These are phyloP conservation scores for Chondrosia reniformis DNA, from an alignment of 37 sponge, comb jelly and placozoan species.

Conservation along the genomic window DNA sequence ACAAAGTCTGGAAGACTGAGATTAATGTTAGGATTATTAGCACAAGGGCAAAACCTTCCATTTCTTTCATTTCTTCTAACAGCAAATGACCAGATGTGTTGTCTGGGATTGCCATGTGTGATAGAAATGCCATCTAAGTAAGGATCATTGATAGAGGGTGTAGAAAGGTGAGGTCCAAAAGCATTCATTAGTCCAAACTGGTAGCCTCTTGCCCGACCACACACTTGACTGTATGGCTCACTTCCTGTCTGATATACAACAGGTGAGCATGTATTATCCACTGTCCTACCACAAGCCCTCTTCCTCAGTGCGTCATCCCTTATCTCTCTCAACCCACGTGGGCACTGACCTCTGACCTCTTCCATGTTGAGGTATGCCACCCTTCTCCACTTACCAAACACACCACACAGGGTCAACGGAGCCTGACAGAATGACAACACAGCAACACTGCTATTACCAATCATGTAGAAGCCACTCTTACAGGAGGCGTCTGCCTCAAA, in stretches of 20 bases:
- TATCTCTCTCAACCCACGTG: background rate
- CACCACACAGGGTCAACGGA: conserved; percentile 6
- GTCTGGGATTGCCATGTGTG: conserved; percentile 4
- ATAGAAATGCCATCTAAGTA: conserved; percentile 23
- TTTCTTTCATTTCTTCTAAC: background rate
- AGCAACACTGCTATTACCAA: background rate
- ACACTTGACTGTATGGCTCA: background rate
- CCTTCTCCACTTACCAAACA: background rate
- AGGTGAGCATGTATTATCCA: background rate
- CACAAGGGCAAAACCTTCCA: background rate
- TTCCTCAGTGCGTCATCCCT: background rate
- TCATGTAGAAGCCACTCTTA: background rate
- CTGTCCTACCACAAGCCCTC: conserved; percentile 1
- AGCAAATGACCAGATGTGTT: conserved; percentile 19
- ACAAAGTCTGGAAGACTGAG: background rate
- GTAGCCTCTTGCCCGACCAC: conserved; percentile 6
- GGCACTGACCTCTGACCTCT: background rate
- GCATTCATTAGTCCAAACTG: conserved; percentile 9
- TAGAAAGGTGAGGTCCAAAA: background rate
- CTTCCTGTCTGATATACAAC: background rate
- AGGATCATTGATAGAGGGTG: background rate
- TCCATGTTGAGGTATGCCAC: conserved; percentile 19
- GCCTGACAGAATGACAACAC: conserved; percentile 8
- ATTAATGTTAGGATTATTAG: background rate
- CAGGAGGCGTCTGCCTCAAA: conserved; percentile 11